Evolutionary conservation across 1,140 invertebrate genomes (phyloP).

Genomic region (Gryon sp.): DNA sequence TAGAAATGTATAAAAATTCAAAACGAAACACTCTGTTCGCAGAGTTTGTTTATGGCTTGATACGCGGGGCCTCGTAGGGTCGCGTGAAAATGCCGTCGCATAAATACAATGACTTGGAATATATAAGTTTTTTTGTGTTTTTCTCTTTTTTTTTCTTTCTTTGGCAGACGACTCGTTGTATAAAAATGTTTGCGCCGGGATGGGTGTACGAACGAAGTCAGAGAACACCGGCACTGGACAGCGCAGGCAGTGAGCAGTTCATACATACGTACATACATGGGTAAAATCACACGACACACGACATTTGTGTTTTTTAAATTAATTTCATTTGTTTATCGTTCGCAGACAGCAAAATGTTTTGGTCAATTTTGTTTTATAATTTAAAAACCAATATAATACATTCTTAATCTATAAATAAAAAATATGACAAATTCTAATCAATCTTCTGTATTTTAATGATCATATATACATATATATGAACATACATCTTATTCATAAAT

Average conservation of each 20-base stretch:
- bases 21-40: slow-evolving; percentile 37
- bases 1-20: slow-evolving; percentile 58
- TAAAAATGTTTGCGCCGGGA: slow-evolving; percentile 45
- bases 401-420: too few relatives aligned
- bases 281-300: slow-evolving; percentile 67
- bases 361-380: too few relatives aligned
- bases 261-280: slow-evolving; percentile 69
- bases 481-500: too few relatives aligned
- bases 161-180: slow-evolving; percentile 42
- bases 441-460: too few relatives aligned
- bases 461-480: too few relatives aligned
- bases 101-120: slow-evolving; percentile 7
- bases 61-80: background rate
- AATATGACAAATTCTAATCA: too few relatives aligned
- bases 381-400: too few relatives aligned
- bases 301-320: slow-evolving; percentile 20
- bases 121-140: background rate
- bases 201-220: slow-evolving; percentile 44
- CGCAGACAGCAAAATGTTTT: too few relatives aligned
- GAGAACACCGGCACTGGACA: slow-evolving; percentile 75
- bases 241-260: slow-evolving; percentile 78
- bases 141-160: background rate
- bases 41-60: slow-evolving; percentile 10
- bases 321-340: background rate
- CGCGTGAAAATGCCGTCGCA: background rate